Evolutionary conservation across 2,113 vertebrate species (phyloP).

Genomic region (Chloebia gouldiae): DNA sequence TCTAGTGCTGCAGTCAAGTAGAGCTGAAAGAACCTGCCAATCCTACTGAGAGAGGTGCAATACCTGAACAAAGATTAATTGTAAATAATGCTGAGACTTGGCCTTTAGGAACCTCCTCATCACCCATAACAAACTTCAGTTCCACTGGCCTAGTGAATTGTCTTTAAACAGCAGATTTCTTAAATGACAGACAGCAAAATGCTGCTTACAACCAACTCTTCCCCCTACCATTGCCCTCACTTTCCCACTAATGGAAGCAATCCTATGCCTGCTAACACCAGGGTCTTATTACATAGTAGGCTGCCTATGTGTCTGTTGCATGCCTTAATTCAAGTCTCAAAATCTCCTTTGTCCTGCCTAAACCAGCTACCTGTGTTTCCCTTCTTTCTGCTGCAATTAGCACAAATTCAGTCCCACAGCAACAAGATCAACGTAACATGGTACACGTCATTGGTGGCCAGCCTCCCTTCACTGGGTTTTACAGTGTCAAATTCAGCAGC

Average conservation of each 20-base stretch:
- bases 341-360: not conserved
- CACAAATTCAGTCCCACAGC: not conserved
- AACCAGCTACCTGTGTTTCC: not conserved
- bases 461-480: not conserved
- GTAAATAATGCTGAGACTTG: not conserved
- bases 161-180: not conserved
- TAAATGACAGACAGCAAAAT: not conserved
- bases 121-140: not conserved
- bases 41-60: not conserved
- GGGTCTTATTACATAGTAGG: not conserved
- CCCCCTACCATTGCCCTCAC: not conserved
- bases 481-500: not conserved
- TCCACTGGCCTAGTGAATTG: not conserved
- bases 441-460: not conserved
- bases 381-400: not conserved
- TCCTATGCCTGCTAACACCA: not conserved
- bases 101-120: not conserved
- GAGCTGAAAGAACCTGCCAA: not conserved
- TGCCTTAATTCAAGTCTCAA: not conserved
- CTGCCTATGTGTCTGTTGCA: not conserved
- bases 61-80: not conserved
- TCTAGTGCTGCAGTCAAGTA: not conserved
- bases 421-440: not conserved
- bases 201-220: not conserved
- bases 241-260: not conserved